phyloP scores from a whole-genome alignment of 1,140 invertebrate species.

The Aphelinus certus region DNA sequence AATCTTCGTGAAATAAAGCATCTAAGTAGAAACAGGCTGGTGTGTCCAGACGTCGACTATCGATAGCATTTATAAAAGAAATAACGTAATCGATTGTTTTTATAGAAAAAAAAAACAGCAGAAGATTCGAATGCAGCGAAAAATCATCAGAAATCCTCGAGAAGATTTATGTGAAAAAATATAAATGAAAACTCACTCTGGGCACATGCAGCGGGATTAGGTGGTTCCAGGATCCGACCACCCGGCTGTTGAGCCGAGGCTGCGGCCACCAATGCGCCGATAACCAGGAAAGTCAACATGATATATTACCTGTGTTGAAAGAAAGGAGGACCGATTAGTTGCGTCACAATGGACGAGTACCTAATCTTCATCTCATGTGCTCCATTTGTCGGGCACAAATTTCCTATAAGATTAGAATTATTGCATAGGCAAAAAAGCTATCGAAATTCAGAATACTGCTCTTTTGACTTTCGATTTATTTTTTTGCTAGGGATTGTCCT shows the following conservation, averaged over 20 bases:
- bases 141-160: not conserved
- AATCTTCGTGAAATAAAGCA: no score
- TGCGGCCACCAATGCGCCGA: conserved; percentile 58
- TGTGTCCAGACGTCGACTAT: no score
- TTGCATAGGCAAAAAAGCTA: not conserved
- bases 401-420: not conserved
- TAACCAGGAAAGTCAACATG: conserved; percentile 60
- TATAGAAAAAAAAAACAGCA: conserved; percentile 14
- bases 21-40: no score
- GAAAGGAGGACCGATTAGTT: conserved; percentile 6
- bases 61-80: not conserved
- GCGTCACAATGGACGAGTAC: not conserved
- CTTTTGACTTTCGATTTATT: not conserved
- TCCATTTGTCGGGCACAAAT: no score
- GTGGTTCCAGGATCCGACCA: conserved; percentile 77
- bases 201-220: conserved; percentile 76
- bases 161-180: not conserved
- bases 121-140: not conserved
- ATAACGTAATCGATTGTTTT: not conserved
- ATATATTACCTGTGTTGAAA: conserved; percentile 50
- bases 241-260: conserved; percentile 74
- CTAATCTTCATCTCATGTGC: not conserved
- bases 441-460: not conserved
- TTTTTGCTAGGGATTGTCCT: no score
- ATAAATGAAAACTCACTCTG: conserved; percentile 67